Conservation (phyloP, 1,140 invertebrate genomes). For the Aphis craccivora region DNA sequence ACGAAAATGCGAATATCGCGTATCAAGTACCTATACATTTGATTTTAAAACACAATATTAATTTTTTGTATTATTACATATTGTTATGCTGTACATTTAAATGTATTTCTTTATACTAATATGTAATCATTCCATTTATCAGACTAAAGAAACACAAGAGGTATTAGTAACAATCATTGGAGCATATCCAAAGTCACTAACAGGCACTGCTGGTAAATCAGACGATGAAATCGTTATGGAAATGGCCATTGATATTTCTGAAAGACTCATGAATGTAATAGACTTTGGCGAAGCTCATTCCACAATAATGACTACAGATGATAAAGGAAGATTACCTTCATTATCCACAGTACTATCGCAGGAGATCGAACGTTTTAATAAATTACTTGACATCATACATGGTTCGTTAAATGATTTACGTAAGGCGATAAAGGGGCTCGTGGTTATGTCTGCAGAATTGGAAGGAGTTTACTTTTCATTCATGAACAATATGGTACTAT, state of each 20-base stretch:
- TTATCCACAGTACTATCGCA: constrained; percentile 84
- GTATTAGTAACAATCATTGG: constrained; percentile 74
- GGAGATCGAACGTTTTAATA: constrained; percentile 87
- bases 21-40: constrained; percentile 37
- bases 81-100: not conserved
- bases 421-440: constrained; percentile 84
- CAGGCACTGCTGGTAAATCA: constrained; percentile 70
- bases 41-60: not conserved
- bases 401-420: constrained; percentile 76
- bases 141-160: constrained; percentile 37
- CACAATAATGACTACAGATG: constrained; percentile 70
- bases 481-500: constrained; percentile 74
- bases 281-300: constrained; percentile 68
- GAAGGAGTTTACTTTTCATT: constrained; percentile 82
- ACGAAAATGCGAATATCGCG: constrained; percentile 91
- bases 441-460: constrained; percentile 87
- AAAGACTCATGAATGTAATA: constrained; percentile 69
- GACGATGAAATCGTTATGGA: constrained; percentile 79
- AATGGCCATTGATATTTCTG: constrained; percentile 71
- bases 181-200: constrained; percentile 73
- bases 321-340: constrained; percentile 75
- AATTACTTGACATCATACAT: constrained; percentile 75
- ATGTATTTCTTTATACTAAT: not conserved
- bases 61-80: not conserved
- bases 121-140: not conserved